Evolutionary conservation across 1,140 invertebrate genomes (phyloP), one percentile per base, ranked within the genome.

Genomic region (Prorops nasuta): DNA sequence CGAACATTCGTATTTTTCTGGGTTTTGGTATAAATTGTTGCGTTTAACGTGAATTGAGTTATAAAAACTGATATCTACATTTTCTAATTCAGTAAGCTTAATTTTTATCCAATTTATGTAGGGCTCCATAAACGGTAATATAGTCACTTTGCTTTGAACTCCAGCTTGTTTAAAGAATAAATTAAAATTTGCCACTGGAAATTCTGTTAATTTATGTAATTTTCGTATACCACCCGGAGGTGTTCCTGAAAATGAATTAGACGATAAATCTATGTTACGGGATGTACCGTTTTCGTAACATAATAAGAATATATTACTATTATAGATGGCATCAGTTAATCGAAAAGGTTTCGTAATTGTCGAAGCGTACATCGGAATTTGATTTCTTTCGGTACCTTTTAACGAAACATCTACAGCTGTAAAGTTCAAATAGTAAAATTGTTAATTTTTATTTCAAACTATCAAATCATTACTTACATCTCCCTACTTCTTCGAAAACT

Each of bases 321-420:
- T 43, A 38, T 56, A 50, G 41, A 57, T 54, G 19, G 58, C 56
- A 42, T 71, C 69, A 0, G 61, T 71, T 2, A 71, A 58, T 10
- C 64, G 56, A 47, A 60, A 71, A 1, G 68, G 63, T 52, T 71
- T 69, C 15, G 66, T 71, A 18, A 69, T 44, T 1, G 62, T 68
- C 1, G 53, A 60, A n/a, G 68, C 52, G 53, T 64, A 70, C 65
- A 68, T 69, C 22, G 69, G 69, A 49, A 72, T 72, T 56, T 72
- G 69, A 44, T 69, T 67, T 21, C 67, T 49, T 38, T 67, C 66
- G 44, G 47, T 58, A 4, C 64, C 67, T 22, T 63, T 63, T 28
- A 72, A 63, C 47, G 52, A 58, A 3, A 16, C 59, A 39, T 72
- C 69, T 16, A 72, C 63, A 10, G 67, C 69, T 71, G 32, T 0